Conservation (phyloP, 2,888 invertebrate genomes). For the Drosophila pseudotakahashii region DNA sequence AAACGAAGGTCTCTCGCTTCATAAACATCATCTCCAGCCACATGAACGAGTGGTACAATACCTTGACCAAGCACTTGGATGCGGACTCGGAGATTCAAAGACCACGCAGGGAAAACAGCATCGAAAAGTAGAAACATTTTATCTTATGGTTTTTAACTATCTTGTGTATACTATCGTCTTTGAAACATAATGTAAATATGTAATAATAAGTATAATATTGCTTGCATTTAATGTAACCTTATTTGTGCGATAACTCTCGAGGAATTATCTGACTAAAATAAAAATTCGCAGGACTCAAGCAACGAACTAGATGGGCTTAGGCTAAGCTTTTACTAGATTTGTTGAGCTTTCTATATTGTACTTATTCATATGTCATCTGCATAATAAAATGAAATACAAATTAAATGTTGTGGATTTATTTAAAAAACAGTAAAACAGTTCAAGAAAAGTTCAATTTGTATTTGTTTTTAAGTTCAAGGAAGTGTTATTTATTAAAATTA, state of each 20-base stretch:
- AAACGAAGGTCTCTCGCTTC: conserved; percentile 73
- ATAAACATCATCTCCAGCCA: conserved; percentile 78
- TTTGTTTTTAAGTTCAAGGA: too few relatives aligned
- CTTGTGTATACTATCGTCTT: neutral
- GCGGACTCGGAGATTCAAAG: conserved; percentile 5
- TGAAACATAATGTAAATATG: conserved; percentile 63
- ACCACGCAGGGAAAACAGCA: conserved; percentile 36
- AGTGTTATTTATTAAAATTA: too few relatives aligned
- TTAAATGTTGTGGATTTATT: neutral
- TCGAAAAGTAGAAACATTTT: conserved; percentile 27
- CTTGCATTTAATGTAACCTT: conserved; percentile 2
- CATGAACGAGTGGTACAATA: conserved; percentile 81
- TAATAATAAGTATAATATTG: conserved; percentile 51
- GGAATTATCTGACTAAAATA: conserved; percentile 23
- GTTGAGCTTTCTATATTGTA: neutral
- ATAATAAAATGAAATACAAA: neutral
- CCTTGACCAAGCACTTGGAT: conserved; percentile 65
- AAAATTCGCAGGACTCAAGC: conserved; percentile 1
- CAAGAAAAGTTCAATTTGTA: too few relatives aligned
- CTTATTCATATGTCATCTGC: neutral
- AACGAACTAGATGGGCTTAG: conserved; percentile 19
- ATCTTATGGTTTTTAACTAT: neutral
- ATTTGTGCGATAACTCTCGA: conserved; percentile 18
- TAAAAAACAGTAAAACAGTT: neutral
- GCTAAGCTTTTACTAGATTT: conserved; percentile 22